phyloP scores from a whole-genome alignment of 2,797 vertebrate species.

The Urophycis tenuis region DNA sequence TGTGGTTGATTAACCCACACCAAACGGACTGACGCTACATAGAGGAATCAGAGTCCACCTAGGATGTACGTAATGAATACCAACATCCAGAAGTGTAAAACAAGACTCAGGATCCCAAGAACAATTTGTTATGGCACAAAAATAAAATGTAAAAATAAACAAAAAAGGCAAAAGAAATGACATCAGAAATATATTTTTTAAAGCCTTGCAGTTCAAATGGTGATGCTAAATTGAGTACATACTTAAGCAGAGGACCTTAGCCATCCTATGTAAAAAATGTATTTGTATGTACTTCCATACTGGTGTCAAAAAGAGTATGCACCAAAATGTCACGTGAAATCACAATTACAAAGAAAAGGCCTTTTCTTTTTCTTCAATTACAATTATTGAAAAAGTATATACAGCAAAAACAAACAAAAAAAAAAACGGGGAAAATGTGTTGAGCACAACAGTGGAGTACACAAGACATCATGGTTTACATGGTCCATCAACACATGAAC shows the following conservation, averaged over 20 bases:
- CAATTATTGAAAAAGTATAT: slow-evolving; percentile 71
- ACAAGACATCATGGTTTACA: slow-evolving; percentile 49
- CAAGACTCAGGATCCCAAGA: not conserved
- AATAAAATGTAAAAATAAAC: not conserved
- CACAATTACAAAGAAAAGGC: slow-evolving; percentile 66
- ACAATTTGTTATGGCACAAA: not conserved
- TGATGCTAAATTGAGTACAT: not conserved
- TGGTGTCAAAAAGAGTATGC: slow-evolving; percentile 68
- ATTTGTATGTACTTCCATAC: slow-evolving; percentile 76
- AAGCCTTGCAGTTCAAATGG: not conserved
- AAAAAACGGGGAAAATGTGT: slow-evolving; percentile 38
- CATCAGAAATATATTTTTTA: not conserved
- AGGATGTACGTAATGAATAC: not conserved
- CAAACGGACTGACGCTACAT: not conserved
- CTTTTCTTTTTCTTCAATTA: slow-evolving; percentile 59
- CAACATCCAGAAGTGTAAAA: not conserved
- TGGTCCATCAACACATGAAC: slow-evolving; percentile 43
- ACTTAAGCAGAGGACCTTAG: slow-evolving; percentile 22
- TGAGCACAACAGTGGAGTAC: slow-evolving; percentile 58
- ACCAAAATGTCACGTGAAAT: slow-evolving; percentile 71
- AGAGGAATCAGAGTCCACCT: not conserved
- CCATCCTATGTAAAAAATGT: slow-evolving; percentile 69
- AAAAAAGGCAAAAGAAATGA: not conserved
- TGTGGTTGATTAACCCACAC: not conserved
- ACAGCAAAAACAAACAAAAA: slow-evolving; percentile 71